Evolutionary conservation across 2,797 vertebrate species (phyloP), one percentile per base, ranked within the genome.

Genomic region (Brotogeris chrysoptera): DNA sequence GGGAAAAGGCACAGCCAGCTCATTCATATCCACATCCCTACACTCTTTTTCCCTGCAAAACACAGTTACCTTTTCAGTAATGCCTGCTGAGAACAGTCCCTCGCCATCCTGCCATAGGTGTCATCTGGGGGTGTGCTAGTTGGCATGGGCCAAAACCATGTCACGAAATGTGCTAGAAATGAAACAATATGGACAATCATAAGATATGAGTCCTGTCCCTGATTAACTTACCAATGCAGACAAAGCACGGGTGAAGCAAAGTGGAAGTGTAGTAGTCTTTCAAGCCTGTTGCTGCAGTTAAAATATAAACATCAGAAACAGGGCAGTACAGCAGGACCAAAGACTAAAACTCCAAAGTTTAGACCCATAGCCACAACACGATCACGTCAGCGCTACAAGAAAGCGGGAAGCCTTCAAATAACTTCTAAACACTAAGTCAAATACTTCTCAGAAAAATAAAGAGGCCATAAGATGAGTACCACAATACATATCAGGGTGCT

Each of bases 391-490:
- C 44, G 38, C 38, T 32, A 65, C 41, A 65, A 91, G 46, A 73
- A 92, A 89, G 52, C 1, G 0, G 52, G 78, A 87, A 57, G 41
- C 71, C 68, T 34, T 57, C 44, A 95, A 90, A 57, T 18, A 57
- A 85, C 39, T 92, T 76, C 80, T 44, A 38, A 89, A 93, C 34
- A 73, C 53, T 61, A 93, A 94, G 73, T 90, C 57, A 90, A 89
- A 81, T 85, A 80, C 61, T 83, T 69, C 57, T 89, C 68, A 89
- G 78, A 61, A 95, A 96, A 96, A 90, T 74, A 81, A 63, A 93
- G 49, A 86, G 53, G 65, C 47, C 84, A 92, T 83, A 86, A 93
- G 88, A 97, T 89, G 93, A 93, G 90, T 71, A 88, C 68, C 61
- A 92, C 94, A 95, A 95, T 47, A 93, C 78, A 52, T 95, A 96